Evolutionary conservation across 2,113 vertebrate species (phyloP).

Genomic region (Chinchilla lanigera): DNA sequence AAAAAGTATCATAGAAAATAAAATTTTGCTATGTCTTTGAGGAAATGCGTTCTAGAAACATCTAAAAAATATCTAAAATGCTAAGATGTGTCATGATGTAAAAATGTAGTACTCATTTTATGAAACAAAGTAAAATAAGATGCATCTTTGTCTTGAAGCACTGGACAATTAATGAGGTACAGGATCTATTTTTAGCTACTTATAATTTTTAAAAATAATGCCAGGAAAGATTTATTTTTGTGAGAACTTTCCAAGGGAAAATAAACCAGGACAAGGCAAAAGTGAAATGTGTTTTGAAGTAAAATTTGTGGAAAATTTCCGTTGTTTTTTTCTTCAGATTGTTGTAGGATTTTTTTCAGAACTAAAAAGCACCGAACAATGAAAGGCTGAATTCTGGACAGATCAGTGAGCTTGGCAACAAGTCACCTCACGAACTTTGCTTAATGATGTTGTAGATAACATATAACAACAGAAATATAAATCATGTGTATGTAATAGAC

Average conservation of each 20-base stretch:
- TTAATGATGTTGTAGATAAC: conserved; percentile 34
- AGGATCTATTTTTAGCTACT: background rate
- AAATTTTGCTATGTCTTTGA: background rate
- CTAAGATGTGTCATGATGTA: background rate
- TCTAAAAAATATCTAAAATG: conserved; percentile 13
- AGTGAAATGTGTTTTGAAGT: background rate
- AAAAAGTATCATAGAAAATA: background rate
- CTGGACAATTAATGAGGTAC: background rate
- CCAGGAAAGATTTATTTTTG: background rate
- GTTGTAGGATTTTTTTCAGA: background rate
- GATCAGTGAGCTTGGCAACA: background rate
- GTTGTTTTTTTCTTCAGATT: background rate
- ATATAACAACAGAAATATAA: conserved; percentile 8
- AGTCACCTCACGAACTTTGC: background rate
- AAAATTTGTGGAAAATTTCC: background rate
- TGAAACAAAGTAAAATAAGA: background rate
- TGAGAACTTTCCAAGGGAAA: conserved; percentile 30
- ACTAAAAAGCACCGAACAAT: background rate
- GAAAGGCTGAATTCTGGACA: background rate
- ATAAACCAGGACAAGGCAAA: conserved; percentile 7
- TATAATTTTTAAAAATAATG: background rate
- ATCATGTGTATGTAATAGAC: conserved; percentile 34
- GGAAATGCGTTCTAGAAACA: background rate
- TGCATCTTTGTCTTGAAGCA: background rate
- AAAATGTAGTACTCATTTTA: background rate